phyloP scores from a whole-genome alignment of 2,888 invertebrate genomes.

The Apamea epomidion region DNA sequence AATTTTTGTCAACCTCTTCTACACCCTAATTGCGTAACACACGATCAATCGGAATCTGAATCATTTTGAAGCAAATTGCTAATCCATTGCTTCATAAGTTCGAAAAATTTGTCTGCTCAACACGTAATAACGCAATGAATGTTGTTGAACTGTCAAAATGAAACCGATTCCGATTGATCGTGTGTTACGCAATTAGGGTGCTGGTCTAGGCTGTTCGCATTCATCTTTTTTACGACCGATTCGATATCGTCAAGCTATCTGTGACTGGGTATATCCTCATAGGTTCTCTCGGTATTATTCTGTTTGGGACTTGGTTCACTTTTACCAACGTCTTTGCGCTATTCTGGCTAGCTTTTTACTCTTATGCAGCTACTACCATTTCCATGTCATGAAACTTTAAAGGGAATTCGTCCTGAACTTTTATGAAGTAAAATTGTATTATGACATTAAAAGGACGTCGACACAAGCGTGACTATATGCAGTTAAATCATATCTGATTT shows the following conservation, averaged over 20 bases:
- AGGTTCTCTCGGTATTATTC: not conserved
- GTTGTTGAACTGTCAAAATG: no score
- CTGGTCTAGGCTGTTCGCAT: not conserved
- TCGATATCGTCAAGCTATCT: not conserved
- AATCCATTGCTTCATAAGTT: no score
- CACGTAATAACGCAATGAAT: no score
- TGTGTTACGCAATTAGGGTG: no score
- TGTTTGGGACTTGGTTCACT: not conserved
- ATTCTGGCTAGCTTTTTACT: not conserved
- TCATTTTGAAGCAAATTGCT: no score
- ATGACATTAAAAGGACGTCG: constrained; percentile 43
- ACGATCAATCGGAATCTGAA: no score
- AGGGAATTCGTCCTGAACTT: not conserved
- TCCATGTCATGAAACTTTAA: not conserved
- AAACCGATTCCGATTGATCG: no score
- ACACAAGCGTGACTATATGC: constrained; percentile 59
- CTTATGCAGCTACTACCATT: not conserved
- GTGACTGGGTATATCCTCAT: not conserved
- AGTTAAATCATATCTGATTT: constrained; percentile 56
- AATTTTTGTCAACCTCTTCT: not conserved
- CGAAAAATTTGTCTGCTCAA: no score
- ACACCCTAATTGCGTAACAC: no score
- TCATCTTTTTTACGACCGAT: not conserved
- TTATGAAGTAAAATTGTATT: constrained; percentile 10
- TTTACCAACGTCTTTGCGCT: not conserved